Evolutionary conservation across 2,113 vertebrate genomes (phyloP).

Genomic region (Rhinogobius similis): DNA sequence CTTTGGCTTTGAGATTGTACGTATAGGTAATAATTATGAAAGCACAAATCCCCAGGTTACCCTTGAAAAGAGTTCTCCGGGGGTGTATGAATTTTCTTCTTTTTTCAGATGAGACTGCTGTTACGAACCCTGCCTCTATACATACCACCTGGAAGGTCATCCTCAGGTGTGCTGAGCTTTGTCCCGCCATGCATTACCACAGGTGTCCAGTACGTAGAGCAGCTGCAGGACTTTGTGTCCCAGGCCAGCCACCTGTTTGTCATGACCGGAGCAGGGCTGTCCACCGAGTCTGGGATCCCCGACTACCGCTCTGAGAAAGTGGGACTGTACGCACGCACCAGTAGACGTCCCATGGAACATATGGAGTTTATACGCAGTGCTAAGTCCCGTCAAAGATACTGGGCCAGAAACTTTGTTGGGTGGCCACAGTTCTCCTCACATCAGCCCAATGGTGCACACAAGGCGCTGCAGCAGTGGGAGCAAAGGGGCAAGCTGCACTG

Average conservation of each 20-base stretch:
- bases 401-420: constrained; percentile 94
- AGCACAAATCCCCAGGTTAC: neutral
- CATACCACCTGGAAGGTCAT: constrained; percentile 33
- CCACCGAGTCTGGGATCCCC: constrained; percentile 94
- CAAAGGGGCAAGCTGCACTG: constrained; percentile 86
- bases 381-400: constrained; percentile 88
- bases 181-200: constrained; percentile 85
- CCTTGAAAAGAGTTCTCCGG: no score
- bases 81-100: neutral
- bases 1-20: no score
- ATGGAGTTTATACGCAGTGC: constrained; percentile 84
- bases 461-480: constrained; percentile 85
- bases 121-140: constrained; percentile 28
- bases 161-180: constrained; percentile 62
- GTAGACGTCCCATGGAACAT: constrained; percentile 87
- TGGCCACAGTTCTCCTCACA: constrained; percentile 93
- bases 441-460: constrained; percentile 86
- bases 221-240: constrained; percentile 85
- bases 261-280: constrained; percentile 91
- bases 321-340: constrained; percentile 89
- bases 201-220: constrained; percentile 74
- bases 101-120: constrained; percentile 61
- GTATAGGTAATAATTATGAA: no score
- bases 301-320: constrained; percentile 94
- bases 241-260: constrained; percentile 83